A percentile compares a stretch with the other conserved stretches of the same genome.
These are phyloP conservation scores for Aleiodes alternator DNA, from an alignment of 2,888 invertebrate genomes.

Conservation along the genomic window DNA sequence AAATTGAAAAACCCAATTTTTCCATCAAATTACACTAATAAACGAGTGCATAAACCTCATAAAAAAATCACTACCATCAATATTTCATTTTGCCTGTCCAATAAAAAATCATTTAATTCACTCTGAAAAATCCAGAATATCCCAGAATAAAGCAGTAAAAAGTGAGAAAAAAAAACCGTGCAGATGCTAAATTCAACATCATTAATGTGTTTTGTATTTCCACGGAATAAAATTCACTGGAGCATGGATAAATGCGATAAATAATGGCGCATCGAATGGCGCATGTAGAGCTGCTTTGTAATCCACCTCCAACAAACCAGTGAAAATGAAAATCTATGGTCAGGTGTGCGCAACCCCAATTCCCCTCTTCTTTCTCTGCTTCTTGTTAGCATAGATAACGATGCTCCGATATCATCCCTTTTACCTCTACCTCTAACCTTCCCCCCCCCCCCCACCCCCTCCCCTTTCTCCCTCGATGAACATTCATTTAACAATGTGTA, in stretches of 20 bases:
- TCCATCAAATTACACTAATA: too few species aligned
- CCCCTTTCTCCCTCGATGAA: conserved; percentile 4
- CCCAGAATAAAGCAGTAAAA: too few species aligned
- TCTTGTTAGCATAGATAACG: conserved; percentile 50
- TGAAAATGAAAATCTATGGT: conserved; percentile 52
- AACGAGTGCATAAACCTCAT: too few species aligned
- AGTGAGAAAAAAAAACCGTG: conserved; percentile 1
- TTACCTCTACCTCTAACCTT: not conserved
- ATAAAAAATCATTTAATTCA: too few species aligned
- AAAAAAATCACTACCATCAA: too few species aligned
- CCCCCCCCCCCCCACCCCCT: not conserved
- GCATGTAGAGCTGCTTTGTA: conserved; percentile 48
- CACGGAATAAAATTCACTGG: conserved; percentile 16
- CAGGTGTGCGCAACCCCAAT: conserved; percentile 46
- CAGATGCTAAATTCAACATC: conserved; percentile 8
- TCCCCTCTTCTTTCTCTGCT: conserved; percentile 32
- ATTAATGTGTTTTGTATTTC: conserved; percentile 31
- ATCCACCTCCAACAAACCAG: conserved; percentile 47
- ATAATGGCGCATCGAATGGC: conserved; percentile 49
- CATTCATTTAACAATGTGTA: conserved; percentile 42
- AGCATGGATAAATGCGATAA: conserved; percentile 43
- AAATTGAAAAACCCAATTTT: too few species aligned
- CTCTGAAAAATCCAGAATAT: too few species aligned
- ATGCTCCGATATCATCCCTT: conserved; percentile 31
- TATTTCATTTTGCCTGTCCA: too few species aligned